Conservation (phyloP, 2,888 invertebrate genomes). For the Ichneumoninae sp. region DNA sequence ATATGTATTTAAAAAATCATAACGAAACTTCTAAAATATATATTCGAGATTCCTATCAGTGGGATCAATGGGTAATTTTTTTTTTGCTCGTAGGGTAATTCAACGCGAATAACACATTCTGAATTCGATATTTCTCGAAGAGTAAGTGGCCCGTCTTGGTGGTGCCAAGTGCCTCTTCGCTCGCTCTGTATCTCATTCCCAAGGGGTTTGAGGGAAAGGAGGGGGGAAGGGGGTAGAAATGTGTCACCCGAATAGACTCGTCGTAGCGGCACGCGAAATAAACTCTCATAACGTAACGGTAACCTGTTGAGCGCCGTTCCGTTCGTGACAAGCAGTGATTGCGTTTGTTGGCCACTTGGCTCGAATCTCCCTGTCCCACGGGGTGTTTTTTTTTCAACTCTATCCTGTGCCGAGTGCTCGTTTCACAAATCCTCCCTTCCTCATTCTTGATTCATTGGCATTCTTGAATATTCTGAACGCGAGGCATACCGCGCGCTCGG, state of each 20-base stretch:
- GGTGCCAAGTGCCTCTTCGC: slow-evolving; percentile 67
- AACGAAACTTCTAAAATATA: not conserved
- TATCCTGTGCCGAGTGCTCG: slow-evolving; percentile 67
- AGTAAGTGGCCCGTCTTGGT: slow-evolving; percentile 37
- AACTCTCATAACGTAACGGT: slow-evolving; percentile 81
- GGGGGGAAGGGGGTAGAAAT: slow-evolving; percentile 62
- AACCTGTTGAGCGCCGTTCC: slow-evolving; percentile 82
- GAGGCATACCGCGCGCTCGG: not conserved
- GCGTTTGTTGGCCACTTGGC: slow-evolving; percentile 79
- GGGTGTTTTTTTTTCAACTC: slow-evolving; percentile 58
- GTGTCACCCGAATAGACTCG: slow-evolving; percentile 72
- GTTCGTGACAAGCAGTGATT: slow-evolving; percentile 83
- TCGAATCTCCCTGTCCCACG: slow-evolving; percentile 61
- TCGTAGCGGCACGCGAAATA: slow-evolving; percentile 79
- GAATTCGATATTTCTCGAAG: slow-evolving; percentile 58
- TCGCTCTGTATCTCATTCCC: slow-evolving; percentile 57
- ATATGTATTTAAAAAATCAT: not conserved
- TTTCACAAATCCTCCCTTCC: slow-evolving; percentile 28
- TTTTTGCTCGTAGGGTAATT: not conserved
- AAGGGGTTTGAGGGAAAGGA: slow-evolving; percentile 15
- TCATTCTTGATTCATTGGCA: slow-evolving; percentile 60
- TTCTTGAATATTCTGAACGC: slow-evolving; percentile 37
- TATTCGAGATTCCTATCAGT: not conserved
- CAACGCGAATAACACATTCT: slow-evolving; percentile 32
- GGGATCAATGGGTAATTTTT: not conserved